These are phyloP conservation scores for Sprattus sprattus DNA, from an alignment of 2,113 vertebrate species.

Conservation along the genomic window DNA sequence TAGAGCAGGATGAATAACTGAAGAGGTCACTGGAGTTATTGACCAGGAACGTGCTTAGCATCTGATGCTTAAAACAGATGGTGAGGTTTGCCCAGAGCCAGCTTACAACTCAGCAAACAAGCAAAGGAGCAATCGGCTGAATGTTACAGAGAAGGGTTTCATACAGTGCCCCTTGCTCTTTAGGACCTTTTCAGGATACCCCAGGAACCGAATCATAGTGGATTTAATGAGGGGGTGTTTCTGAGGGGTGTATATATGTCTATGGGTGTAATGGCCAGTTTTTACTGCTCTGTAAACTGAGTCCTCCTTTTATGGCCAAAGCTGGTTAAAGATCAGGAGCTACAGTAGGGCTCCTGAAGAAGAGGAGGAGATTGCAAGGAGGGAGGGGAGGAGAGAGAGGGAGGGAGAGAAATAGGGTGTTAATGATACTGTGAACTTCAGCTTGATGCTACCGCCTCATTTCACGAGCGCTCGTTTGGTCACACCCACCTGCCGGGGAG, in stretches of 20 bases:
- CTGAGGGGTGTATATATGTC: constrained; percentile 14
- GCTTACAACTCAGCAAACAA: constrained; percentile 13
- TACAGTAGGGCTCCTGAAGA: background rate
- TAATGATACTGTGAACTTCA: constrained; percentile 49
- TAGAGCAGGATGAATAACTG: background rate
- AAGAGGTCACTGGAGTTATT: background rate
- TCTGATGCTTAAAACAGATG: background rate
- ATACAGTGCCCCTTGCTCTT: constrained; percentile 30
- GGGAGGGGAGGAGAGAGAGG: constrained; percentile 19
- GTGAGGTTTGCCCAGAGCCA: background rate
- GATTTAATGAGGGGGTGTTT: constrained; percentile 39
- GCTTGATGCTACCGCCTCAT: constrained; percentile 39
- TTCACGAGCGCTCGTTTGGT: constrained; percentile 58
- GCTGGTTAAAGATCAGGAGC: constrained; percentile 22
- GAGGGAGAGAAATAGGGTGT: constrained; percentile 30
- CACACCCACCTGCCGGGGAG: constrained; percentile 52
- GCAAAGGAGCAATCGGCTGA: constrained; percentile 27
- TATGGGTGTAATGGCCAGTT: constrained; percentile 26
- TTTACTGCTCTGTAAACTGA: constrained; percentile 34
- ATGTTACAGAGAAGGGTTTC: constrained; percentile 37
- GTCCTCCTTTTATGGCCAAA: constrained; percentile 37
- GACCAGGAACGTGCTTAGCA: background rate
- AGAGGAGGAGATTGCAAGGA: background rate
- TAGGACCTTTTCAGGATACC: background rate
- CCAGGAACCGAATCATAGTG: constrained; percentile 24